These are phyloP conservation scores for Australoheros facetus DNA, from an alignment of 2,797 vertebrate genomes.

Conservation along the genomic window DNA sequence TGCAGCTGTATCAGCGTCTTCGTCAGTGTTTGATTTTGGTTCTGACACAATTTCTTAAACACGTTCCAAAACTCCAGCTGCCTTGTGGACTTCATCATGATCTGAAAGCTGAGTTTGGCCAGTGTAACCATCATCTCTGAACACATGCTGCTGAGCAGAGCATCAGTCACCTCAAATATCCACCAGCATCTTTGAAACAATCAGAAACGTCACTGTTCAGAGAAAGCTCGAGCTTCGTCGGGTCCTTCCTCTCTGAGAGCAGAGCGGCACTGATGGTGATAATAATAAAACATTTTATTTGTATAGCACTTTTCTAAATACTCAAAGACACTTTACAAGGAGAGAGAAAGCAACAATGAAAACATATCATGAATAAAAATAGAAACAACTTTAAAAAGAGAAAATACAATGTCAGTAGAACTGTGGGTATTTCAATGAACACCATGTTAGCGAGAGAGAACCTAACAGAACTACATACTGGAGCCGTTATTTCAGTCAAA, in stretches of 20 bases:
- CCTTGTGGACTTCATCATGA: background rate
- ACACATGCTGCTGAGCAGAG: background rate
- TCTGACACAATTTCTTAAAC: background rate
- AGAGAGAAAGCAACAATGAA: slow-evolving; percentile 76
- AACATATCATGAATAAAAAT: slow-evolving; percentile 79
- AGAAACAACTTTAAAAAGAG: slow-evolving; percentile 77
- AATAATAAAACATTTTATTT: slow-evolving; percentile 83
- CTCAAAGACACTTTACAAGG: slow-evolving; percentile 83
- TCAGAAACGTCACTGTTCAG: too few relatives aligned
- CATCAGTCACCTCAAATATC: background rate
- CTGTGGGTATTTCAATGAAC: slow-evolving; percentile 69
- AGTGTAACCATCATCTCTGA: too few relatives aligned
- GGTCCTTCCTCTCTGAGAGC: background rate
- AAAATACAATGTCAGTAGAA: slow-evolving; percentile 78
- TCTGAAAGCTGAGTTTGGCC: background rate
- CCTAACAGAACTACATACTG: slow-evolving; percentile 59
- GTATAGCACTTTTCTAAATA: slow-evolving; percentile 83
- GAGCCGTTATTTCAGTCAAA: slow-evolving; percentile 47
- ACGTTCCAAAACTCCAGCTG: background rate
- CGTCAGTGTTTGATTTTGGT: fast-evolving
- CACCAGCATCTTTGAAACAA: too few relatives aligned
- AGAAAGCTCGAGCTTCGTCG: too few relatives aligned
- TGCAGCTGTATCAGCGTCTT: background rate
- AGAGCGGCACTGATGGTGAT: slow-evolving; percentile 60
- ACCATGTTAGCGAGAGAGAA: slow-evolving; percentile 69